Evolutionary conservation across 35 echinoderm and acorn worm species (phyloP).

Genomic region (Amphiura filiformis): DNA sequence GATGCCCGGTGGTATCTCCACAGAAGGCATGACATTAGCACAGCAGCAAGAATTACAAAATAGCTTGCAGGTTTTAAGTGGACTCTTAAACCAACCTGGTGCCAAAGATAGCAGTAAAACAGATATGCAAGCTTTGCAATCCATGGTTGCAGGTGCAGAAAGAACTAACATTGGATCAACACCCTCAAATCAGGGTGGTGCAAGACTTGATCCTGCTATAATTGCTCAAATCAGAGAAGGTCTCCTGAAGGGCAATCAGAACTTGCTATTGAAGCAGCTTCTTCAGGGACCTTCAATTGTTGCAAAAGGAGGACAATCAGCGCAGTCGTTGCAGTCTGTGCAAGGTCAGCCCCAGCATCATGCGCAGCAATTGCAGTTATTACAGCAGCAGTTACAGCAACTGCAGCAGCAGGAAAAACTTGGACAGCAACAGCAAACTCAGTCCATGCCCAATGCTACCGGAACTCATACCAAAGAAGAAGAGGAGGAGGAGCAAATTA

Average conservation of each 20-base stretch:
- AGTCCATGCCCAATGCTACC: background rate
- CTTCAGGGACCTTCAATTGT: slow-evolving; percentile 75
- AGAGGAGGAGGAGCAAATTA: slow-evolving; percentile 68
- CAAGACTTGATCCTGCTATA: background rate
- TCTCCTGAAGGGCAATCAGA: slow-evolving; percentile 54
- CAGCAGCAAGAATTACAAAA: background rate
- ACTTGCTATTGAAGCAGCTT: slow-evolving; percentile 79
- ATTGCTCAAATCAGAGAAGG: background rate
- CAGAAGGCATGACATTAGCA: background rate
- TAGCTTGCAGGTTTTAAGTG: background rate
- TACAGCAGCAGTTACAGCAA: background rate
- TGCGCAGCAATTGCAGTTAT: slow-evolving; percentile 11
- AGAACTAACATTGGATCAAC: background rate
- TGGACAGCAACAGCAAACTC: background rate
- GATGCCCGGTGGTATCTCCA: too few relatives aligned
- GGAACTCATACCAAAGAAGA: slow-evolving; percentile 44
- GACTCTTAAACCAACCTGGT: background rate
- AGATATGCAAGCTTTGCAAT: slow-evolving; percentile 7
- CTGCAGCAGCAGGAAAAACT: slow-evolving; percentile 1
- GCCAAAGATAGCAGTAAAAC: background rate
- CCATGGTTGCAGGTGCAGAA: background rate
- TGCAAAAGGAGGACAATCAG: background rate
- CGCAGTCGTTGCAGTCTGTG: background rate
- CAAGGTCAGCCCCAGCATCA: slow-evolving; percentile 7
- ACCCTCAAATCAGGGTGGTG: background rate